These are phyloP conservation scores for Folsomia candida DNA, from an alignment of 2,888 invertebrate genomes.

Conservation along the genomic window DNA sequence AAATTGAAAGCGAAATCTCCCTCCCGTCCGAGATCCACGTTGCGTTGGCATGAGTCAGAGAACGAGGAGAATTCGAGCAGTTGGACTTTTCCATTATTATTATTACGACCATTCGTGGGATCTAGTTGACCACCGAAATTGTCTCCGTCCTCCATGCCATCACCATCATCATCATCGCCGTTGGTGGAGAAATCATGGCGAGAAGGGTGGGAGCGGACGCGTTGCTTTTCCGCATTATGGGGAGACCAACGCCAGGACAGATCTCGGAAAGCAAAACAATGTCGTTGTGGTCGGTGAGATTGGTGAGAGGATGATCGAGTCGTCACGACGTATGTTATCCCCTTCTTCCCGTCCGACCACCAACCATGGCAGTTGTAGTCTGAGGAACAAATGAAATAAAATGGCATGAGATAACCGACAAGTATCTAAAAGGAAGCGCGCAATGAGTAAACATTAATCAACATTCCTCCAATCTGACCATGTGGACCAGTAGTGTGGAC, in stretches of 20 bases:
- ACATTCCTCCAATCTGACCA: neutral
- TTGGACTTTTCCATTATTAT: slow-evolving; percentile 30
- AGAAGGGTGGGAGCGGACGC: slow-evolving; percentile 18
- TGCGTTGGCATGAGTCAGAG: slow-evolving; percentile 46
- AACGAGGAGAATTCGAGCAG: slow-evolving; percentile 41
- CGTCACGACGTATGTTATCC: slow-evolving; percentile 43
- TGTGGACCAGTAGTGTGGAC: too few species aligned
- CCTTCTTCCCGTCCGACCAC: slow-evolving; percentile 43
- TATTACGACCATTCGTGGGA: slow-evolving; percentile 22
- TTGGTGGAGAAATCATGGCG: slow-evolving; percentile 13
- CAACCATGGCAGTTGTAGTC: slow-evolving; percentile 46
- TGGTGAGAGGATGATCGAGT: slow-evolving; percentile 25
- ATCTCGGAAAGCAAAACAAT: slow-evolving; percentile 45
- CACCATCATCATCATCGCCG: slow-evolving; percentile 8
- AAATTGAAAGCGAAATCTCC: slow-evolving; percentile 45
- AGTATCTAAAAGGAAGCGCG: neutral
- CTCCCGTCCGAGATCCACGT: slow-evolving; percentile 35
- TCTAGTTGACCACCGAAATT: slow-evolving; percentile 20
- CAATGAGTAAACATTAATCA: neutral
- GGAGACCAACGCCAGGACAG: slow-evolving; percentile 10
- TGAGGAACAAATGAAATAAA: slow-evolving; percentile 13
- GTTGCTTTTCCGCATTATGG: slow-evolving; percentile 18
- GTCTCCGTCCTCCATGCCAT: too few species aligned
- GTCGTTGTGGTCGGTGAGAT: slow-evolving; percentile 30
- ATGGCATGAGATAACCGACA: neutral